Conservation (phyloP, 2,888 invertebrate genomes). For the Yponomeuta evonymella region DNA sequence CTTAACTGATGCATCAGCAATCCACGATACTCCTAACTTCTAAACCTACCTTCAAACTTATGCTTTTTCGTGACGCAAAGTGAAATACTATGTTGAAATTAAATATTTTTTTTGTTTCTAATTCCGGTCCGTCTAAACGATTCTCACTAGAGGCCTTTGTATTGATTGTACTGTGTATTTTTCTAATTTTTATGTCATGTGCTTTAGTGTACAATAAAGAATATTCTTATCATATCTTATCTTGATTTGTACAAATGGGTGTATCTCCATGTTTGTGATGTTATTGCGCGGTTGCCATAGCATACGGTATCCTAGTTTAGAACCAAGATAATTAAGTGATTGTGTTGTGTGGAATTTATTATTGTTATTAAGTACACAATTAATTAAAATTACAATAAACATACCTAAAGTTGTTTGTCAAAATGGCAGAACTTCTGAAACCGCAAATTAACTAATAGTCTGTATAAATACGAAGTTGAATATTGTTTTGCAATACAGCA, state of each 20-base stretch:
- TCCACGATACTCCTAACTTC: neutral
- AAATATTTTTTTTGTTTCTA: too few relatives aligned
- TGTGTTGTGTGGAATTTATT: neutral
- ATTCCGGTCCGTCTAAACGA: too few relatives aligned
- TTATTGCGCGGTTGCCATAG: too few relatives aligned
- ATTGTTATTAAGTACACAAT: neutral
- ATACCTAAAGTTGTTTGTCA: neutral
- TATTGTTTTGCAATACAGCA: neutral
- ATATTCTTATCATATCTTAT: too few relatives aligned
- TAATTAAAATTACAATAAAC: neutral
- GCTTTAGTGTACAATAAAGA: too few relatives aligned
- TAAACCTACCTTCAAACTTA: neutral
- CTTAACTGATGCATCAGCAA: neutral
- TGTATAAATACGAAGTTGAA: constrained; percentile 8
- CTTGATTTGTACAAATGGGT: too few relatives aligned
- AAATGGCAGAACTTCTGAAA: neutral
- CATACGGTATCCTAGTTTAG: too few relatives aligned
- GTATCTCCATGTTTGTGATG: too few relatives aligned
- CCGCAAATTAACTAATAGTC: constrained; percentile 8
- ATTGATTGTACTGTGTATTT: too few relatives aligned
- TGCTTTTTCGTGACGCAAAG: neutral
- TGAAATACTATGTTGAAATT: too few relatives aligned
- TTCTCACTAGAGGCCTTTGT: too few relatives aligned
- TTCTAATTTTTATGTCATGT: too few relatives aligned
- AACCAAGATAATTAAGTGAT: neutral